Conservation (phyloP, 1,140 invertebrate species). For the Myzus persicae region DNA sequence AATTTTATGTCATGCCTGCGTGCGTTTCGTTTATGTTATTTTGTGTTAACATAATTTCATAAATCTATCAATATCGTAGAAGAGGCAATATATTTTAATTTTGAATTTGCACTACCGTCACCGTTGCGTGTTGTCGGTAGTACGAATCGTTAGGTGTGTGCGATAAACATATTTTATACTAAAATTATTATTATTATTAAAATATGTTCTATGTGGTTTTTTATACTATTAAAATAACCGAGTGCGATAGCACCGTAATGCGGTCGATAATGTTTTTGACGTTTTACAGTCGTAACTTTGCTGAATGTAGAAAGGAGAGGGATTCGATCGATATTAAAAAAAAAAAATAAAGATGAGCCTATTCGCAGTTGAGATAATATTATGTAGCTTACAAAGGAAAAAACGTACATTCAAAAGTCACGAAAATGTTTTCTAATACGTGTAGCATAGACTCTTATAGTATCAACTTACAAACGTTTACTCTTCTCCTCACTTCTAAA, state of each 20-base stretch:
- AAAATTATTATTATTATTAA: background rate
- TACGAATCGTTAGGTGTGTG: background rate
- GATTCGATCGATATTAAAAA: background rate
- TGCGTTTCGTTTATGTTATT: background rate
- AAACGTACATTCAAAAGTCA: background rate
- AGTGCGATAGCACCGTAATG: no score
- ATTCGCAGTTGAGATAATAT: slow-evolving; percentile 1
- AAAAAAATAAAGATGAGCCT: background rate
- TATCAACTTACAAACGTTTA: background rate
- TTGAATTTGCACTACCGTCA: background rate
- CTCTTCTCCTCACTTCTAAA: background rate
- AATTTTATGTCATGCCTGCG: background rate
- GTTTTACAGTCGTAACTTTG: background rate
- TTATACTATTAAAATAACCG: background rate
- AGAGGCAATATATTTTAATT: background rate
- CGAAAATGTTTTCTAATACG: background rate
- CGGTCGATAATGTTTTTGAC: background rate
- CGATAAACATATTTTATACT: background rate
- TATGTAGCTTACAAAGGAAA: background rate
- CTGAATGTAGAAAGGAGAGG: no score
- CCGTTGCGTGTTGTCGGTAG: background rate
- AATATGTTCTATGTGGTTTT: background rate
- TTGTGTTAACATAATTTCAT: background rate
- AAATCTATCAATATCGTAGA: background rate
- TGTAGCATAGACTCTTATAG: background rate